Evolutionary conservation across 2,113 vertebrate species (phyloP).

Genomic region (Indicator maculatus): DNA sequence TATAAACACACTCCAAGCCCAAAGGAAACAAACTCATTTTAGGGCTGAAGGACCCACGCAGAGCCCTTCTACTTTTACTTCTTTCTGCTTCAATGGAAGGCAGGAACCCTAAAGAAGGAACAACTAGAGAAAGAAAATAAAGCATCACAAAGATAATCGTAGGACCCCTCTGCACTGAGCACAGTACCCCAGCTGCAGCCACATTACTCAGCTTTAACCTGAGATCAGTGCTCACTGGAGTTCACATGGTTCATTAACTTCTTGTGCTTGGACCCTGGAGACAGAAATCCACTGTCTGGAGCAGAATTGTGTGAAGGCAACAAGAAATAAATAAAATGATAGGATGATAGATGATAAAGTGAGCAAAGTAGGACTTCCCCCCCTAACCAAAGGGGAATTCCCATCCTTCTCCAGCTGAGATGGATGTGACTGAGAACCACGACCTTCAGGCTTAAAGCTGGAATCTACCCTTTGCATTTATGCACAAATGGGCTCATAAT

Average conservation of each 20-base stretch:
- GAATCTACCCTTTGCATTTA: neutral
- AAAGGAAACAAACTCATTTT: neutral
- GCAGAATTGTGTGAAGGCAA: neutral
- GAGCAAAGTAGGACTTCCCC: neutral
- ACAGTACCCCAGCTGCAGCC: neutral
- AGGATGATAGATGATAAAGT: neutral
- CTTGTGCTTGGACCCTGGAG: neutral
- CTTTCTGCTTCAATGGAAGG: accelerated
- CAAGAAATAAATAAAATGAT: neutral
- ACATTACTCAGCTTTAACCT: neutral
- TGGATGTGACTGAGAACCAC: accelerated
- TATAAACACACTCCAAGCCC: neutral
- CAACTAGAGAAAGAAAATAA: neutral
- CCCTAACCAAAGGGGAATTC: neutral
- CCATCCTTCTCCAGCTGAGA: neutral
- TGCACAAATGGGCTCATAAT: neutral
- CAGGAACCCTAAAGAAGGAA: neutral
- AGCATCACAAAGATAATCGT: neutral
- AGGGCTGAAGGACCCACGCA: neutral
- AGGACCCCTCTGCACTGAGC: neutral
- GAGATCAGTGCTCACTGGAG: neutral
- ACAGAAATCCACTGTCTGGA: neutral
- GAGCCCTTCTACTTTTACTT: neutral
- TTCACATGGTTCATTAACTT: constrained; percentile 25
- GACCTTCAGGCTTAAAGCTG: neutral